Evolutionary conservation across 2,797 vertebrate genomes (phyloP), one percentile per base, ranked within the genome.

Genomic region (Leptodactylus fallax): DNA sequence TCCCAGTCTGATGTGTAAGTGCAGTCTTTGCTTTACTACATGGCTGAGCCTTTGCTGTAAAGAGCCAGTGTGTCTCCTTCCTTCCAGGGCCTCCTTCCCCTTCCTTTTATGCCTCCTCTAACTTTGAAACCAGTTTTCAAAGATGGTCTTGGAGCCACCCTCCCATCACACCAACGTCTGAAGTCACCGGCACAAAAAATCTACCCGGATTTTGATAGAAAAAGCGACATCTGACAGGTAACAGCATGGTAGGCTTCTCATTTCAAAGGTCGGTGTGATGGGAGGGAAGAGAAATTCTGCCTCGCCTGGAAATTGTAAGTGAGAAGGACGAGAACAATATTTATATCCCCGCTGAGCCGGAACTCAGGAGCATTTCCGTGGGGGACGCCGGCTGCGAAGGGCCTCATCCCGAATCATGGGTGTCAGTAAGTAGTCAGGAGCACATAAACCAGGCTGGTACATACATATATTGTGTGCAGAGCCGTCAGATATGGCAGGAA

Each of bases 321-420:
- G 88, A 86, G 88, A 89, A 89, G 88, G 88, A 89, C 81, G 88
- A 89, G 84, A 89, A 86, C 85, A 89, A 86, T 89, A 83, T 89
- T 89, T 86, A 89, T 89, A 82, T 86, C 79, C 84, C 79, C 45
- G 79, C 88, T 89, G 84, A 86, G 88, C 61, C 49, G 71, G 84
- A 56, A 72, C 84, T 49, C 51, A 25, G 0, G 23, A 77, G 55
- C 47, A 60, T 77, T 69, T 76, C 69, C 17, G 51, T 81, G 87
- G 87, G 71, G 88, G 88, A 82, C 51, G 74, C 65, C 61, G 21
- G 9, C 56, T 45, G 6, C 45, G 45, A 25, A 17, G 47, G 61
- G 61, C 81, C 2, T 60, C 27, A 60, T 47, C 53, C 69, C 67
- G 5, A n/a, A 21, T 72, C 36, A 51, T 63, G 51, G 19, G 56